Percentiles rank a stretch among this genome's conserved stretches.
Conservation (phyloP, 92 coral and sea anemone species). For the Zoanthus solanderi region DNA sequence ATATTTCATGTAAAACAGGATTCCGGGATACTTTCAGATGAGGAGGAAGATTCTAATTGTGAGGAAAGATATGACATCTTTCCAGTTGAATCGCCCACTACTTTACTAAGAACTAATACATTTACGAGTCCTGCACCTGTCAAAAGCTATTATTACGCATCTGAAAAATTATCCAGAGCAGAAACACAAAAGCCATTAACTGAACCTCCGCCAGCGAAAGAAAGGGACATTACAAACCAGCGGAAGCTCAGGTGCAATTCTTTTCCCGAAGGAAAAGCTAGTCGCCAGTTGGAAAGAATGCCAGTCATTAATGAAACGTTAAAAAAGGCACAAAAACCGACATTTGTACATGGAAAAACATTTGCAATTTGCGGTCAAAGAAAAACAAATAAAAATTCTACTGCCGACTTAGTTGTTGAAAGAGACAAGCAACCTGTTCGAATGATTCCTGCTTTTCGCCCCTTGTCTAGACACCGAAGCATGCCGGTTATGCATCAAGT, state of each 20-base stretch:
- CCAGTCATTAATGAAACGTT: constrained; percentile 23
- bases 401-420: background rate
- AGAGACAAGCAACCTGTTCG: background rate
- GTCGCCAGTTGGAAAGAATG: constrained; percentile 27
- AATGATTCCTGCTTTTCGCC: constrained; percentile 18
- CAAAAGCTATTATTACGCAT: background rate
- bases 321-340: background rate
- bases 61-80: constrained; percentile 17
- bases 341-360: constrained; percentile 3
- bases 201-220: constrained; percentile 6
- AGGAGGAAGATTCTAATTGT: constrained; percentile 8
- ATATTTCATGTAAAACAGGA: constrained; percentile 30
- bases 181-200: background rate
- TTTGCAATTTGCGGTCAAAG: constrained; percentile 28
- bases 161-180: background rate
- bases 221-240: background rate
- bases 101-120: background rate
- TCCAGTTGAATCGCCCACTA: background rate
- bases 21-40: constrained; percentile 36
- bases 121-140: background rate
- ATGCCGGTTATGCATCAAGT: constrained; percentile 24
- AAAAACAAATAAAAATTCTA: background rate
- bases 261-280: constrained; percentile 16
- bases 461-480: constrained; percentile 28
- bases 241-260: background rate